Evolutionary conservation across 2,888 invertebrate genomes (phyloP).

Genomic region (Timema podura): DNA sequence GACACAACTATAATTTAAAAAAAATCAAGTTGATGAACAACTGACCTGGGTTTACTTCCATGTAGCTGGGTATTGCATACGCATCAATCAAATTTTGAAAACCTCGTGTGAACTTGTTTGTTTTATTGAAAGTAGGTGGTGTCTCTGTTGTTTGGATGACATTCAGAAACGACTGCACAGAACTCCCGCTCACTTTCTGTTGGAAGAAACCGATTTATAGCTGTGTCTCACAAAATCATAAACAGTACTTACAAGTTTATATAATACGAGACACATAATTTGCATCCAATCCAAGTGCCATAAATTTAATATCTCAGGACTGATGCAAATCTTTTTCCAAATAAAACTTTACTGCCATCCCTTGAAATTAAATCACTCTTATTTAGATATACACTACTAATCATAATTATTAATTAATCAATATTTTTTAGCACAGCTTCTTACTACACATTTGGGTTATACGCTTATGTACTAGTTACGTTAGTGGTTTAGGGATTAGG

Average conservation of each 20-base stretch:
- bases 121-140: conserved; percentile 88
- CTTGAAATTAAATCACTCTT: too few species aligned
- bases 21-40: not conserved
- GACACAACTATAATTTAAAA: too few species aligned
- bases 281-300: not conserved
- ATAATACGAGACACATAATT: not conserved
- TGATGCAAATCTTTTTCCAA: too few species aligned
- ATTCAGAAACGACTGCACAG: conserved; percentile 89
- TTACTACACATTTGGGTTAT: too few species aligned
- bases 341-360: too few species aligned
- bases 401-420: too few species aligned
- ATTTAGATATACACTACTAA: too few species aligned
- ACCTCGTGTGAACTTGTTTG: conserved; percentile 87
- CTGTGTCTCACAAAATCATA: not conserved
- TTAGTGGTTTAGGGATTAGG: too few species aligned
- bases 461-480: too few species aligned
- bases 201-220: conserved; percentile 24
- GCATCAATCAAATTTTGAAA: conserved; percentile 93
- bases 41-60: conserved; percentile 85
- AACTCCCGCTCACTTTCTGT: conserved; percentile 71
- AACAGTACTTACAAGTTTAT: not conserved
- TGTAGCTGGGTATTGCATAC: conserved; percentile 88
- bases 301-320: too few species aligned
- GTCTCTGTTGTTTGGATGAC: conserved; percentile 73
- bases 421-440: too few species aligned